phyloP scores from a whole-genome alignment of 2,113 vertebrate genomes.

The Rhabdomys dilectus region DNA sequence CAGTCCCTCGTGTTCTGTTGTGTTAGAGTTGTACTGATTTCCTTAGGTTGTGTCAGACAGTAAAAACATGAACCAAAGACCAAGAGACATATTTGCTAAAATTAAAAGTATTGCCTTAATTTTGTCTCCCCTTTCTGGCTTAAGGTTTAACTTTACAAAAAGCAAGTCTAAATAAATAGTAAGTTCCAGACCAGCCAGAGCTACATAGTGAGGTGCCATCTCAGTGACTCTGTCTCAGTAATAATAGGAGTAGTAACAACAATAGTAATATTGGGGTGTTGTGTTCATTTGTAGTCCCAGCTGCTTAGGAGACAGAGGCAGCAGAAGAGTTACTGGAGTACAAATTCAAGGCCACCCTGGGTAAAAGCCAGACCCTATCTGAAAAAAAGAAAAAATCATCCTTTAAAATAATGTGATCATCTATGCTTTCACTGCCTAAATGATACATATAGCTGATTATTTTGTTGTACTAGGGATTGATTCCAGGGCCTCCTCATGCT shows the following conservation, averaged over 20 bases:
- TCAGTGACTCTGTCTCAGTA: background rate
- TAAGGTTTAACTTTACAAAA: background rate
- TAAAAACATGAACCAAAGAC: background rate
- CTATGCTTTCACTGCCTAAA: background rate
- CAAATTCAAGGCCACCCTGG: background rate
- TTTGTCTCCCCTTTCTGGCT: background rate
- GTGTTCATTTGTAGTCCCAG: background rate
- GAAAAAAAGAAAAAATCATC: background rate
- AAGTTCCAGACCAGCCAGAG: background rate
- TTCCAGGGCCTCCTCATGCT: background rate
- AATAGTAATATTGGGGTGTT: background rate
- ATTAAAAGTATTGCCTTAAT: background rate
- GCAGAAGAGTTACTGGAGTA: background rate
- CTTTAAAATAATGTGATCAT: background rate
- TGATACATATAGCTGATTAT: background rate
- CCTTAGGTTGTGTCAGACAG: background rate
- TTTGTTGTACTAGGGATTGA: background rate
- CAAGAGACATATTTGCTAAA: background rate
- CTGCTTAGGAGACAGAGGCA: background rate
- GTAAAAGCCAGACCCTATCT: background rate
- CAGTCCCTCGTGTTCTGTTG: background rate
- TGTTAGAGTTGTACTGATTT: background rate
- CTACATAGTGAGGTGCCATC: background rate
- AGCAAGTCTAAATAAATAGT: background rate
- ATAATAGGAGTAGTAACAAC: no score